A percentile compares a stretch with the other conserved stretches of the same genome.
phyloP scores from a whole-genome alignment of 1,140 invertebrate genomes.

The Pseudachorutes palmiensis region DNA sequence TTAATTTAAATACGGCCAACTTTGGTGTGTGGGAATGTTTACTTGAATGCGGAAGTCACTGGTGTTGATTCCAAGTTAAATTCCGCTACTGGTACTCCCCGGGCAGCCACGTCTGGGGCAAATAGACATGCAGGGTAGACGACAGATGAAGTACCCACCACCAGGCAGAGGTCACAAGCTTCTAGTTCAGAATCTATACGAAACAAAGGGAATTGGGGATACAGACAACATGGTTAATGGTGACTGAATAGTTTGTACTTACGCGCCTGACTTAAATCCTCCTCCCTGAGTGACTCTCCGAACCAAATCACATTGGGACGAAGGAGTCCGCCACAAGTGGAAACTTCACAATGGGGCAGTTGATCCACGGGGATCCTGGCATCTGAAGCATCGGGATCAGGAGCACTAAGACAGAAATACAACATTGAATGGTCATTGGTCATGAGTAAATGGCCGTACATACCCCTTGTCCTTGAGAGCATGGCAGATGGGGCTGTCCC shows the following conservation, averaged over 20 bases:
- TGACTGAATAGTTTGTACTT: no score
- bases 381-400: conserved; percentile 45
- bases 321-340: conserved; percentile 59
- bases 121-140: conserved; percentile 92
- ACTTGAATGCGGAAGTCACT: conserved; percentile 60
- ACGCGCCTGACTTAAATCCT: conserved; percentile 58
- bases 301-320: conserved; percentile 86
- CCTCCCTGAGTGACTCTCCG: conserved; percentile 65
- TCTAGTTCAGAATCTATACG: conserved; percentile 53
- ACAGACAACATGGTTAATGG: no score
- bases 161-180: conserved; percentile 70
- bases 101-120: conserved; percentile 64
- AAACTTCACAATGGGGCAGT: conserved; percentile 61
- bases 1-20: conserved; percentile 20
- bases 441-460: conserved; percentile 14
- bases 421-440: neutral
- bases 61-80: conserved; percentile 78
- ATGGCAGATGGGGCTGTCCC: conserved; percentile 71
- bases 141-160: conserved; percentile 77
- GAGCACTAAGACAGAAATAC: conserved; percentile 44
- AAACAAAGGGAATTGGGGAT: neutral
- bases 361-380: conserved; percentile 56
- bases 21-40: conserved; percentile 39
- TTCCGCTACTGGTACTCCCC: conserved; percentile 75
- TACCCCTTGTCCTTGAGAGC: conserved; percentile 55